phyloP scores from a whole-genome alignment of 2,797 vertebrate genomes.

The Acipenser ruthenus region DNA sequence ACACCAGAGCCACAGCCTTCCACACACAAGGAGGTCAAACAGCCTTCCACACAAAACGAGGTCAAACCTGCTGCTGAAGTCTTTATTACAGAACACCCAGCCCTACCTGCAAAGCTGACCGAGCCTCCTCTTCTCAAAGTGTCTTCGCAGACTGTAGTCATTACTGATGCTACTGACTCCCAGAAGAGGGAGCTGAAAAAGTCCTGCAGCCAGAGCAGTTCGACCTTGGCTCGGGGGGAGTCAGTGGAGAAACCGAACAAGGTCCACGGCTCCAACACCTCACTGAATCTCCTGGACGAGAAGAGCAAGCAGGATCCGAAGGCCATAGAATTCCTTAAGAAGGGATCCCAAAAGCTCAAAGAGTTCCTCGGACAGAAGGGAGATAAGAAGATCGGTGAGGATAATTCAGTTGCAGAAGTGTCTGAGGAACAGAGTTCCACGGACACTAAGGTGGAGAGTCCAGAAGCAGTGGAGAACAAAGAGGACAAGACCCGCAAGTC shows the following conservation, averaged over 20 bases:
- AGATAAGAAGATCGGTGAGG: slow-evolving; percentile 70
- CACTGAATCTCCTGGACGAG: slow-evolving; percentile 58
- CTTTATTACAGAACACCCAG: slow-evolving; percentile 49
- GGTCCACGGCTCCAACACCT: slow-evolving; percentile 52
- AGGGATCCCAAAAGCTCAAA: slow-evolving; percentile 81
- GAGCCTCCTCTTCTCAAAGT: slow-evolving; percentile 49
- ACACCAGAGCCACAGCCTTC: slow-evolving; percentile 15
- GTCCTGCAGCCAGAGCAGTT: slow-evolving; percentile 56
- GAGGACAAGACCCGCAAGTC: slow-evolving; percentile 50
- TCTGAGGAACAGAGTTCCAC: slow-evolving; percentile 40
- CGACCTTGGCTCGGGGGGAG: slow-evolving; percentile 41
- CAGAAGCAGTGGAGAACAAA: slow-evolving; percentile 40
- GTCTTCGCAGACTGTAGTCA: slow-evolving; percentile 39
- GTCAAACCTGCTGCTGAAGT: slow-evolving; percentile 38
- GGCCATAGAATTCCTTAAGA: slow-evolving; percentile 80
- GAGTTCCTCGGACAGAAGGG: slow-evolving; percentile 79
- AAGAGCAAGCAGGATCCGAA: slow-evolving; percentile 53
- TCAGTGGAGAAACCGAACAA: slow-evolving; percentile 52
- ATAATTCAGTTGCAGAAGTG: slow-evolving; percentile 43
- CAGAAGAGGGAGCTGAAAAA: slow-evolving; percentile 63
- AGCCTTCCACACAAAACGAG: slow-evolving; percentile 23
- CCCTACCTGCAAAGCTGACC: slow-evolving; percentile 41
- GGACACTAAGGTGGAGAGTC: slow-evolving; percentile 37
- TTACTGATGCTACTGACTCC: slow-evolving; percentile 40
- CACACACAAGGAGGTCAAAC: slow-evolving; percentile 17